Percentiles rank a stretch among this genome's conserved stretches.
These are phyloP conservation scores for Vultur gryphus DNA, from an alignment of 2,797 vertebrate genomes.

Conservation along the genomic window DNA sequence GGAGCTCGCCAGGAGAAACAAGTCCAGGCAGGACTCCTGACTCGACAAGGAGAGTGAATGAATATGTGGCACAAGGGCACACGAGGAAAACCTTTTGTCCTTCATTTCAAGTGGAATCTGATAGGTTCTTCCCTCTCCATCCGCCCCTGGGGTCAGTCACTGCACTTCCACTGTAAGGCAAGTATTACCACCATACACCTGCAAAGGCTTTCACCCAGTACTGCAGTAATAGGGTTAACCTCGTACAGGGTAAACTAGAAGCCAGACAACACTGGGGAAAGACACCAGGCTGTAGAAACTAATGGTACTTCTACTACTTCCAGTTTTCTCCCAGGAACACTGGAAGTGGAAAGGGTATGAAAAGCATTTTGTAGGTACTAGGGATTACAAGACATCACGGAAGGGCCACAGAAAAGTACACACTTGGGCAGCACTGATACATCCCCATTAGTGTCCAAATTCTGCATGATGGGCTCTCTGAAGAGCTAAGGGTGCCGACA, in stretches of 20 bases:
- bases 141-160: not conserved
- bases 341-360: not conserved
- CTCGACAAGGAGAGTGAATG: not conserved
- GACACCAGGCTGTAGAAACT: not conserved
- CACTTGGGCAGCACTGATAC: not conserved
- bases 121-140: rapidly evolving
- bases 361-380: not conserved
- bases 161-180: not conserved
- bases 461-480: not conserved
- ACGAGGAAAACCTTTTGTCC: rapidly evolving
- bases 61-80: not conserved
- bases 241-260: not conserved
- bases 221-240: not conserved
- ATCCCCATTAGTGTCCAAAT: rapidly evolving
- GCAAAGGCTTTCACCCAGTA: not conserved
- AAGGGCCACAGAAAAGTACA: not conserved
- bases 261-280: not conserved
- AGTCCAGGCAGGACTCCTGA: not conserved
- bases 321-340: not conserved
- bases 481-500: not conserved
- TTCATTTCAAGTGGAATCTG: not conserved
- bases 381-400: not conserved
- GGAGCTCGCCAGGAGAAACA: not conserved
- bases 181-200: no score
- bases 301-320: not conserved